Evolutionary conservation across 2,888 invertebrate species (phyloP), one percentile per base, ranked within the genome.

Genomic region (Aproaerema taeniolella): DNA sequence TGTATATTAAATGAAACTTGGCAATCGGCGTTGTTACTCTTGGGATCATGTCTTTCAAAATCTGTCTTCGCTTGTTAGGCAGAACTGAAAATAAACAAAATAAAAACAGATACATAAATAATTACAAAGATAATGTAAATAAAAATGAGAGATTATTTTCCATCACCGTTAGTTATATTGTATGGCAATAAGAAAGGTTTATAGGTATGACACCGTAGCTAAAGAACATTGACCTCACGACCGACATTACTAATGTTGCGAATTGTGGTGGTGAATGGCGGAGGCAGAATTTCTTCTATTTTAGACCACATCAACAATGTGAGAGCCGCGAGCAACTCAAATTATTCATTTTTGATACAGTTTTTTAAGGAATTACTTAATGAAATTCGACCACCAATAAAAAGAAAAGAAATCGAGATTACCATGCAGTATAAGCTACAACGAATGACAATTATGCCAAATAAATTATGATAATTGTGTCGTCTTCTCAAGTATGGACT

Each of bases 81-180:
- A 39, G 2, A 33, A 39, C 32, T 39, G 28, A 28, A 44, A 35
- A 41, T 36, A 41, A 39, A 36, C 15, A n/a, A n/a, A 30, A 37
- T 16, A 37, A 46, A 14, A 47, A 48, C 38, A n/a, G n/a, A n/a
- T n/a, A 42, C 39, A 38, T 38, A 42, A 33, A 36, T 13, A 36
- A 14, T 31, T 35, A 25, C 25, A 16, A 12, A 37, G 12, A 20
- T 7, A 36, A 42, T 37, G 39, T 29, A 41, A 15, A 40, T 37
- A 40, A 35, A 40, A 36, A 31, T 15, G n/a, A 34, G 16, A 38
- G 1, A 20, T 11, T 24, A 37, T 24, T 31, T 38, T 31, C 15
- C 32, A 38, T 30, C 42, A 42, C 38, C 42, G 17, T 32, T 28
- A 26, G 9, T 10, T 5, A n/a, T n/a, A 16, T 35, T 16, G 10